phyloP scores from a whole-genome alignment of 2,888 invertebrate species.

The Atherix ibis region DNA sequence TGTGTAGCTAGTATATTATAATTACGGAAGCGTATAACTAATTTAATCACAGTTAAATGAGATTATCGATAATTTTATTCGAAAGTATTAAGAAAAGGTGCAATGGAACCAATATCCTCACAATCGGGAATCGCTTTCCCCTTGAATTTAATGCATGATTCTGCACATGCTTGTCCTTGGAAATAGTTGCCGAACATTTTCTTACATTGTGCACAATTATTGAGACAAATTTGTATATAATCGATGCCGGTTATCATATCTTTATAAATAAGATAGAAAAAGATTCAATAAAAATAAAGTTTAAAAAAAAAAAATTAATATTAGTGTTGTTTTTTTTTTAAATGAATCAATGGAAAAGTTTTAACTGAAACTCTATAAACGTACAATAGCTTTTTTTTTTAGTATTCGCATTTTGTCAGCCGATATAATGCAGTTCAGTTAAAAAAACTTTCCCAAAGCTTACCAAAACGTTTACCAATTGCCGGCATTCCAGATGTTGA shows the following conservation, averaged over 20 bases:
- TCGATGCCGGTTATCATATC: constrained; percentile 35
- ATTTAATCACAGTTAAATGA: too few species aligned
- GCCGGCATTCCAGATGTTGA: constrained; percentile 25
- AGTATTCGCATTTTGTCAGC: not conserved
- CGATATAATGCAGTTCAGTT: too few species aligned
- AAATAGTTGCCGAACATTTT: constrained; percentile 78
- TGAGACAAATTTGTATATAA: constrained; percentile 53
- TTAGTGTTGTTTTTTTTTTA: not conserved
- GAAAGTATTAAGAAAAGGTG: constrained; percentile 54
- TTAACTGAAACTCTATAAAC: not conserved
- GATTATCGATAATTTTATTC: constrained; percentile 32
- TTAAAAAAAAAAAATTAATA: constrained; percentile 6
- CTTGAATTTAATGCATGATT: constrained; percentile 66
- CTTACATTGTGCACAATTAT: constrained; percentile 81
- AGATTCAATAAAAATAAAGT: constrained; percentile 1
- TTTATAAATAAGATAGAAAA: constrained; percentile 9
- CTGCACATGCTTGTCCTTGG: constrained; percentile 72
- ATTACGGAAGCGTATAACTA: too few species aligned
- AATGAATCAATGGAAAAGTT: not conserved
- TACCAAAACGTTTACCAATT: constrained; percentile 29
- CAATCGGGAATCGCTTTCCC: constrained; percentile 76
- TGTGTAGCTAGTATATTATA: too few species aligned
- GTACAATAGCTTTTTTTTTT: too few species aligned
- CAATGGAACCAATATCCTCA: constrained; percentile 64
- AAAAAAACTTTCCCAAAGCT: too few species aligned